A percentile compares a stretch with the other conserved stretches of the same genome.
Evolutionary conservation across 2,797 vertebrate species (phyloP).

Genomic region (Falco columbarius): DNA sequence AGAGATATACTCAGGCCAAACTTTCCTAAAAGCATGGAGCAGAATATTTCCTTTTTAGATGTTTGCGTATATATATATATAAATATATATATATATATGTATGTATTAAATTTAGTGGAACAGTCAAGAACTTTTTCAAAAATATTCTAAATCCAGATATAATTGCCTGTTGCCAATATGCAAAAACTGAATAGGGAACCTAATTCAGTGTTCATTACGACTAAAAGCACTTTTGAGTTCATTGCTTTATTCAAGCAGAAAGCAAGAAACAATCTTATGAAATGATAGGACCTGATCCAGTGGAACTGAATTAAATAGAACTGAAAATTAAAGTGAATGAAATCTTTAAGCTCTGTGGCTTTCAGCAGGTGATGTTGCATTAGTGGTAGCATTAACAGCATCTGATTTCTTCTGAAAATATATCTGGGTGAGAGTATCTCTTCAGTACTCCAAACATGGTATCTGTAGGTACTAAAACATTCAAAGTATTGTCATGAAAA

Average conservation of each 20-base stretch:
- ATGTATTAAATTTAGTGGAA: not conserved
- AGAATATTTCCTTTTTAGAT: not conserved
- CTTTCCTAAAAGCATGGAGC: not conserved
- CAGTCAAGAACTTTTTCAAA: not conserved
- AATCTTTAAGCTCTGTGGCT: not conserved
- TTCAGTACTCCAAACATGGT: not conserved
- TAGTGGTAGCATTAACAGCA: not conserved
- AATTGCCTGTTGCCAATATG: not conserved
- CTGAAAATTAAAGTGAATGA: not conserved
- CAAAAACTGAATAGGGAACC: not conserved
- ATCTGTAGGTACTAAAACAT: slow-evolving; percentile 16
- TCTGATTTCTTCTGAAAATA: not conserved
- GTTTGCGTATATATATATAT: not conserved
- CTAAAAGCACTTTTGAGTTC: not conserved
- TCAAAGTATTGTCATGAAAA: slow-evolving; percentile 32
- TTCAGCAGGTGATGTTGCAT: not conserved
- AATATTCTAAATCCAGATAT: not conserved
- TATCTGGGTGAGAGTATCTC: not conserved
- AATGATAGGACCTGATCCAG: not conserved
- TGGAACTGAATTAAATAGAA: not conserved
- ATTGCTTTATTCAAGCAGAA: not conserved
- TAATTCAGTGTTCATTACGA: not conserved
- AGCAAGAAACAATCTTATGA: not conserved
- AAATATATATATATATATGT: not conserved
- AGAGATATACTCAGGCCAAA: not conserved